These are phyloP conservation scores for Littorina saxatilis DNA, from an alignment of 1,140 invertebrate genomes.

Conservation along the genomic window DNA sequence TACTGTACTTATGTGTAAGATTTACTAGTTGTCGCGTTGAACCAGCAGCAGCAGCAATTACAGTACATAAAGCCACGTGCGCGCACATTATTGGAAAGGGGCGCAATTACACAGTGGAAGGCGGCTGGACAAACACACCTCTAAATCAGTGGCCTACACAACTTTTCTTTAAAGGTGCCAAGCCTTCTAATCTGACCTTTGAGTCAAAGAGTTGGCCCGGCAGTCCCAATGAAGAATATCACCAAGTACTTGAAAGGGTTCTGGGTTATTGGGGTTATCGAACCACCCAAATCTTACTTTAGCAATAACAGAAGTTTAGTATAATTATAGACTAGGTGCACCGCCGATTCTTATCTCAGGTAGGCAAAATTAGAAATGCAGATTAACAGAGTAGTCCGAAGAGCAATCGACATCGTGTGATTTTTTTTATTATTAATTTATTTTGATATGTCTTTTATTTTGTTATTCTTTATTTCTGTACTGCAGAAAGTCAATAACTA, in stretches of 20 bases:
- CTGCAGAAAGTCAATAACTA: no score
- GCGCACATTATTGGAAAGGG: no score
- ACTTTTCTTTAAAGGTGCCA: background rate
- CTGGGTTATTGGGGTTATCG: background rate
- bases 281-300: background rate
- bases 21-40: no score
- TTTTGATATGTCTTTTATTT: no score
- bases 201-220: background rate
- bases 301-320: background rate
- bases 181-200: conserved; percentile 6
- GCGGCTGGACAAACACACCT: background rate
- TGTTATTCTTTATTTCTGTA: no score
- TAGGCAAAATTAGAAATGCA: background rate
- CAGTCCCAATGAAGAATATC: background rate
- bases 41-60: no score
- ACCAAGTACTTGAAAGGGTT: background rate
- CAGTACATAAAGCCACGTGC: no score
- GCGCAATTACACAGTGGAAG: no score
- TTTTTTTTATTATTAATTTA: no score
- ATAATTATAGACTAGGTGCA: background rate
- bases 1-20: no score
- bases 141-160: background rate
- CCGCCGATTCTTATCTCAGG: background rate
- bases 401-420: no score
- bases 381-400: background rate